A percentile compares a stretch with the other conserved stretches of the same genome.
Conservation (phyloP, 2,113 vertebrate genomes). For the Nicator chloris region DNA sequence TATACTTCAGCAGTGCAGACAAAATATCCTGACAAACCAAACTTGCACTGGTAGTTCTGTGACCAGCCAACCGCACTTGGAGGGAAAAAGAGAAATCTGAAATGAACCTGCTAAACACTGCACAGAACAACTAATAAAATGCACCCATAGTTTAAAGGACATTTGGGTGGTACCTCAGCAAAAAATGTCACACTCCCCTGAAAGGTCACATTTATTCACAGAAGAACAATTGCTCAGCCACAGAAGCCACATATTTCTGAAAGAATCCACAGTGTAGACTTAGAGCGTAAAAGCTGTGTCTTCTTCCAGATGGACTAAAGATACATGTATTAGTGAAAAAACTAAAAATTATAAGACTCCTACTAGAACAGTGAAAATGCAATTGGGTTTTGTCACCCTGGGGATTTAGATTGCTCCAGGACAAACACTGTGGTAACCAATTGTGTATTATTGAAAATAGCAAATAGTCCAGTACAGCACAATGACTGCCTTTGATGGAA, state of each 20-base stretch:
- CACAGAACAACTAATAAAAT: not conserved
- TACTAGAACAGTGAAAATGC: not conserved
- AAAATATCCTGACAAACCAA: not conserved
- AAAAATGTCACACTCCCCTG: not conserved
- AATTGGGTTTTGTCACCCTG: not conserved
- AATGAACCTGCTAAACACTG: not conserved
- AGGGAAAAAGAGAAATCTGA: not conserved
- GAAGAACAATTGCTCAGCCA: not conserved
- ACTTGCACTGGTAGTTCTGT: not conserved
- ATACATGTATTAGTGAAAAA: not conserved
- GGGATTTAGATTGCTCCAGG: not conserved
- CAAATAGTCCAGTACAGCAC: not conserved
- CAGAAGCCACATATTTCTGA: not conserved
- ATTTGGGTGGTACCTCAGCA: not conserved
- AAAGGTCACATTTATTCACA: not conserved
- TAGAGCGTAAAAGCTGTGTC: not conserved
- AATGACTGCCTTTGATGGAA: not conserved
- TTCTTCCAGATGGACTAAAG: not conserved
- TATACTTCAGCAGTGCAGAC: not conserved
- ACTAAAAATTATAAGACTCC: not conserved
- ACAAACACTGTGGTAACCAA: not conserved
- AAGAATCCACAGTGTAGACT: not conserved
- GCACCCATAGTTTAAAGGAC: not conserved
- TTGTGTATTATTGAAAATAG: not conserved
- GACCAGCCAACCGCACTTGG: not conserved